Percentiles rank a stretch among this genome's conserved stretches.
Conservation (phyloP, 2,113 vertebrate genomes). For the Oncorhynchus masou region DNA sequence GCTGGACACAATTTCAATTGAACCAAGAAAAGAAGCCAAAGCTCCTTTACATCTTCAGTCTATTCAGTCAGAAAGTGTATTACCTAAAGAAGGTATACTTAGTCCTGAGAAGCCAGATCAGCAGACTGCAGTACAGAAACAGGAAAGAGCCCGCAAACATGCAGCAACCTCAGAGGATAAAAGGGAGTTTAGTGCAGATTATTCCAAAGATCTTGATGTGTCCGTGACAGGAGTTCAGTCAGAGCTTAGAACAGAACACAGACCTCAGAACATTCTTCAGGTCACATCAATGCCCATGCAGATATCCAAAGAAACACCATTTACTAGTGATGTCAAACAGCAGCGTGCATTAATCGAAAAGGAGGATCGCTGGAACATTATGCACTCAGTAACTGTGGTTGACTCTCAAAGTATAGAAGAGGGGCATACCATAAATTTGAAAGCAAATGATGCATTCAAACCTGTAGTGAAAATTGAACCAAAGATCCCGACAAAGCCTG, state of each 20-base stretch:
- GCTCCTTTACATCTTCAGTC: conserved; percentile 66
- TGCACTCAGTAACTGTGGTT: conserved; percentile 63
- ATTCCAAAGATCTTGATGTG: conserved; percentile 56
- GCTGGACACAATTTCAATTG: conserved; percentile 24
- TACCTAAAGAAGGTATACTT: conserved; percentile 74
- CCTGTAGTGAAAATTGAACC: conserved; percentile 68
- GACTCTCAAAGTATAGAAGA: conserved; percentile 68
- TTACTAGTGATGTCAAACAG: conserved; percentile 42
- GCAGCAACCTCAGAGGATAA: conserved; percentile 66
- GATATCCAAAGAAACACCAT: conserved; percentile 72
- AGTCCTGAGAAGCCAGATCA: conserved; percentile 52
- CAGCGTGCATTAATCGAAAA: conserved; percentile 71
- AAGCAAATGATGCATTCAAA: conserved; percentile 47
- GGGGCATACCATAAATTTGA: conserved; percentile 57
- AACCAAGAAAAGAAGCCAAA: conserved; percentile 59
- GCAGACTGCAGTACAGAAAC: conserved; percentile 60
- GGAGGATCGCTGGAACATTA: conserved; percentile 69
- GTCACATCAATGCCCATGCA: conserved; percentile 58
- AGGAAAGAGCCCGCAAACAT: conserved; percentile 64
- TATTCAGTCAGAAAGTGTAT: conserved; percentile 42
- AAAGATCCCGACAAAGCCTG: conserved; percentile 59
- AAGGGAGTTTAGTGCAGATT: conserved; percentile 57
- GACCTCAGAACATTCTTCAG: conserved; percentile 48
- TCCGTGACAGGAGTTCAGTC: conserved; percentile 43
- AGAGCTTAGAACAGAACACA: conserved; percentile 53